Percentiles rank a stretch among this genome's conserved stretches.
Evolutionary conservation across 2,113 vertebrate species (phyloP).

Genomic region (Alethe diademata): DNA sequence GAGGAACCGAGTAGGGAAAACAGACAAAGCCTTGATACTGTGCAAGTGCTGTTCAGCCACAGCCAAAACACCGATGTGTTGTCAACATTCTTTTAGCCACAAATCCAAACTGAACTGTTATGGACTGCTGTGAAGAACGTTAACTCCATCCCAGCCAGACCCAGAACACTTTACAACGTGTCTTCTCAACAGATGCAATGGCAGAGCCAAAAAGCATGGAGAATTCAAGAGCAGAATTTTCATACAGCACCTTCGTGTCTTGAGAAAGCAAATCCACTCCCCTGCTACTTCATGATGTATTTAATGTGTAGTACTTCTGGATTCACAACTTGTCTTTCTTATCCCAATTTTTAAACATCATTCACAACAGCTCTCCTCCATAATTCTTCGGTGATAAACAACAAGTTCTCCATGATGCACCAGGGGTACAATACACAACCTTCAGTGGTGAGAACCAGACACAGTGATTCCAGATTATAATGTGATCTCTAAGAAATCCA

Average conservation of each 20-base stretch:
- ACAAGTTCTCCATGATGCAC: background rate
- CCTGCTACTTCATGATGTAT: constrained; percentile 2
- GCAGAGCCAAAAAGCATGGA: background rate
- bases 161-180: background rate
- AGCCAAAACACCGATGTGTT: background rate
- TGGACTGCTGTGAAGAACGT: background rate
- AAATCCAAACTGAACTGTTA: constrained; percentile 10
- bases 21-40: background rate
- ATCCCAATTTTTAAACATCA: background rate
- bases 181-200: constrained; percentile 12
- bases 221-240: constrained; percentile 14
- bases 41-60: background rate
- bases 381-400: background rate
- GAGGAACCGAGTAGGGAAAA: background rate
- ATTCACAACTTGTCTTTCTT: background rate
- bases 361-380: constrained; percentile 2
- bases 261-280: constrained; percentile 29
- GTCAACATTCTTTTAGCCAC: background rate
- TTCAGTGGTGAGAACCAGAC: background rate
- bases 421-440: background rate
- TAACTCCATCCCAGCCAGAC: constrained; percentile 46
- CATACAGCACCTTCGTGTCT: background rate
- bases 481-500: background rate
- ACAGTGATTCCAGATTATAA: background rate
- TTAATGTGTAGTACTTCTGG: background rate